phyloP scores from a whole-genome alignment of 1,140 invertebrate species.

The Oryctes rhinoceros region DNA sequence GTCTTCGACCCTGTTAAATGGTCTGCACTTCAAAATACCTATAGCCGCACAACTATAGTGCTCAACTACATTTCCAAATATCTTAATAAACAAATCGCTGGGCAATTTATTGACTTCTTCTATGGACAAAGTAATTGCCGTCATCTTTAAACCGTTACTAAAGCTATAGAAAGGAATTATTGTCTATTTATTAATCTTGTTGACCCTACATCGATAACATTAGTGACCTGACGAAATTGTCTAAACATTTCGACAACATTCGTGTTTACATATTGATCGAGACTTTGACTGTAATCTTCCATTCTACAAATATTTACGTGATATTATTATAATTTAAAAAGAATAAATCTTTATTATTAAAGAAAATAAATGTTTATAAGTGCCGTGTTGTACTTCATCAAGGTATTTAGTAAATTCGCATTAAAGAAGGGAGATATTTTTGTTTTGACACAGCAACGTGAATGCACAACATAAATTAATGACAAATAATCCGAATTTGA shows the following conservation, averaged over 20 bases:
- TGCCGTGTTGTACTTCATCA: too few species aligned
- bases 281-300: neutral
- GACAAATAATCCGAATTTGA: too few species aligned
- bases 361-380: too few species aligned
- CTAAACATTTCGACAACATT: too few species aligned
- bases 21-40: conserved; percentile 63
- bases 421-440: too few species aligned
- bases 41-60: conserved; percentile 66
- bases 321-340: too few species aligned
- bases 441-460: too few species aligned
- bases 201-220: neutral
- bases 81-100: conserved; percentile 66
- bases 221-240: neutral
- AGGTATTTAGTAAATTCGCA: too few species aligned
- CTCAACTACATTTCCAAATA: conserved; percentile 74
- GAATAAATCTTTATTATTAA: too few species aligned
- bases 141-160: conserved; percentile 12
- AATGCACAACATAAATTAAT: too few species aligned
- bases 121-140: conserved; percentile 45
- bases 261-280: neutral
- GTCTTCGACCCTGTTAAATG: conserved; percentile 64
- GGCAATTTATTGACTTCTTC: conserved; percentile 66
- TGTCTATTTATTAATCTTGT: neutral
- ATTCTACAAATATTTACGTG: too few species aligned
- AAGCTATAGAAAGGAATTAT: neutral